Base-by-base conservation (phyloP, 2,888 invertebrate genomes). In the Athalia rosae region DNA sequence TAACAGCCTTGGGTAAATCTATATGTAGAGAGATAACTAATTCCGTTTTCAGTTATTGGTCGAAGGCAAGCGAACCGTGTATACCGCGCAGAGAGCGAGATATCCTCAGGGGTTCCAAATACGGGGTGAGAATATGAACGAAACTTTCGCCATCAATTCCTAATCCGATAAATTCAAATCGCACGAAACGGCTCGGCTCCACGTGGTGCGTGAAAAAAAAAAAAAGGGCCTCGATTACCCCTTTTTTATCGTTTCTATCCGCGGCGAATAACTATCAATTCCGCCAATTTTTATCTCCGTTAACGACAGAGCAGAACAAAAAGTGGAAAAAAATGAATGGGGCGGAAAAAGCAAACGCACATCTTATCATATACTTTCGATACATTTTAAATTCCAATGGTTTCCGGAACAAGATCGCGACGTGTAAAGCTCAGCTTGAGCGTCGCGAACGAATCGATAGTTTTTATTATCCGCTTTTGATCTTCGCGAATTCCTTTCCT, bases 131-230 rank as follows among this genome's bases (percentile, higher is more conserved):
- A 50, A 50, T 50, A 66, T 15, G 47, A 66, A 4, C 66, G 4
- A 15, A 66, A 66, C 66, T 66, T 66, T 48, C 45, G 66, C 66
- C 66, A 48, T 66, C 66, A 66, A 66, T 66, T 66, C 66, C 66
- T 66, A 47, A 47, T 66, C 47, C 66, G 48, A 66, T 48, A 13
- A 66, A 66, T 66, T n/a, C 28, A 48, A 66, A 11, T 64, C 43
- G 8, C 48, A 9, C 13, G 1, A 15, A 66, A 66, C 47, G 53
- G 53, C 53, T 11, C 8, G 53, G 53, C 9, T 11, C 45, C 13
- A 9, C 45, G 15, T 47, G 64, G 48, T 47, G 47, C 47, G 47
- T 64, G 64, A 41, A n/a, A n/a, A n/a, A n/a, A n/a, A 8, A 64
- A 28, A 28, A 2, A 28, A 28, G 28, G 28, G 28, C 28, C 15